Percentiles rank a stretch among this genome's conserved stretches.
Evolutionary conservation across 2,797 vertebrate species (phyloP).

Genomic region (Eleutherodactylus coqui): DNA sequence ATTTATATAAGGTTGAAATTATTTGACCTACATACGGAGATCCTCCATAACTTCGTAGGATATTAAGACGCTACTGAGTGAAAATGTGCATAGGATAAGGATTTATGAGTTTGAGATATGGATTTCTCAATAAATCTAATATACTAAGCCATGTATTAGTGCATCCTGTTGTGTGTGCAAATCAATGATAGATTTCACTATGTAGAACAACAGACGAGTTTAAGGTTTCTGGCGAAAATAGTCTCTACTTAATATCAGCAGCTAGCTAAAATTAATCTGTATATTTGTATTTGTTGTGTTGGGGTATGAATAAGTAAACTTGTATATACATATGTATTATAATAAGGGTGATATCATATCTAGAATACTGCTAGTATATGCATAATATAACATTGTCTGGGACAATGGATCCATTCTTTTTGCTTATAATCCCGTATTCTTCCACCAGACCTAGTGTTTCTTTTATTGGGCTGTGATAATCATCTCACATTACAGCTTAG

Average conservation of each 20-base stretch:
- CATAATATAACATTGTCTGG: not conserved
- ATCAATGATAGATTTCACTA: not conserved
- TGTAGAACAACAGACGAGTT: not conserved
- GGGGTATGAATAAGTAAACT: not conserved
- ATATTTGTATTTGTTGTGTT: not conserved
- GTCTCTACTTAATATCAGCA: not conserved
- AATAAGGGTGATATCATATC: not conserved
- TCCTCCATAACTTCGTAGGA: slow-evolving; percentile 33
- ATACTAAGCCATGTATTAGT: slow-evolving; percentile 19
- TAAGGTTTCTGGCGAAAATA: not conserved
- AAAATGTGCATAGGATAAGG: not conserved
- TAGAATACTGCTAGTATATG: not conserved
- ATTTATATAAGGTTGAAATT: slow-evolving; percentile 69
- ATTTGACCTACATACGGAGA: slow-evolving; percentile 63
- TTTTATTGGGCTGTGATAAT: not conserved
- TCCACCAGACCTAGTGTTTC: not conserved
- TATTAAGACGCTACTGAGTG: not conserved
- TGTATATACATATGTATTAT: not conserved
- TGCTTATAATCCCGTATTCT: not conserved
- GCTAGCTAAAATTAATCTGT: not conserved
- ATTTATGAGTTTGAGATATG: slow-evolving; percentile 1
- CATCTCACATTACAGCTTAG: not conserved
- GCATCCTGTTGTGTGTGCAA: slow-evolving; percentile 9
- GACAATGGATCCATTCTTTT: not conserved
- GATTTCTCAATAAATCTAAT: not conserved